Evolutionary conservation across 2,797 vertebrate genomes (phyloP).

Genomic region (Sparidentex hasta): DNA sequence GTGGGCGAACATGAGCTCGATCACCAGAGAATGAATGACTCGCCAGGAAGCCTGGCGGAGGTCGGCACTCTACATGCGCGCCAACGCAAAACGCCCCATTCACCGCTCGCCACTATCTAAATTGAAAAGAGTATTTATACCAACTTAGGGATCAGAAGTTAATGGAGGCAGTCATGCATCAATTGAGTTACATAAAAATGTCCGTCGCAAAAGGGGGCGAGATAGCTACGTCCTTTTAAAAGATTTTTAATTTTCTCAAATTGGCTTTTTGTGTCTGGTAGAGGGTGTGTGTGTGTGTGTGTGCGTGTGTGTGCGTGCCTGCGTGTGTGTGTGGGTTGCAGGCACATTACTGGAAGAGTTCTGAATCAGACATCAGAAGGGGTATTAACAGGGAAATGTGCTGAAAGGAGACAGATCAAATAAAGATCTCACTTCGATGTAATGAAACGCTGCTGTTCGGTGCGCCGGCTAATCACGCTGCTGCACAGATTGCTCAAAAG

Average conservation of each 20-base stretch:
- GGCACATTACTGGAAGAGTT: slow-evolving; percentile 62
- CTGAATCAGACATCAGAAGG: slow-evolving; percentile 78
- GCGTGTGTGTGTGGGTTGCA: slow-evolving; percentile 31
- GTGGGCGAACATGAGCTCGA: slow-evolving; percentile 26
- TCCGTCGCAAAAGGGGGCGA: slow-evolving; percentile 56
- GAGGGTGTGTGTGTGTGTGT: slow-evolving; percentile 18
- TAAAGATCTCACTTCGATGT: slow-evolving; percentile 65
- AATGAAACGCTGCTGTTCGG: slow-evolving; percentile 69
- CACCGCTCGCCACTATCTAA: slow-evolving; percentile 76
- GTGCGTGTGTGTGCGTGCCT: slow-evolving; percentile 8
- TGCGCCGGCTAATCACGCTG: slow-evolving; percentile 58
- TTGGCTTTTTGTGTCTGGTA: slow-evolving; percentile 70
- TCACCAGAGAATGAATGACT: slow-evolving; percentile 64
- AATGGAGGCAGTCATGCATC: slow-evolving; percentile 83
- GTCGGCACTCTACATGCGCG: slow-evolving; percentile 51
- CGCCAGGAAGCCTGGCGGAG: slow-evolving; percentile 54
- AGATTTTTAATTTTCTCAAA: slow-evolving; percentile 81
- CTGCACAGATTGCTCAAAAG: slow-evolving; percentile 29
- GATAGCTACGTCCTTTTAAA: slow-evolving; percentile 78
- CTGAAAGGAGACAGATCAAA: slow-evolving; percentile 72
- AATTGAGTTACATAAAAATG: slow-evolving; percentile 79
- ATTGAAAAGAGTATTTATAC: slow-evolving; percentile 85
- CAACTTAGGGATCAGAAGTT: slow-evolving; percentile 78
- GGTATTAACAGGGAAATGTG: slow-evolving; percentile 71
- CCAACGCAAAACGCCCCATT: slow-evolving; percentile 52